These are phyloP conservation scores for Bombyx mori DNA, from an alignment of 1,140 invertebrate genomes.

Conservation along the genomic window ASM3026992v2 NC_085122.1:13175501-13176000, in stretches of 20 bases:
- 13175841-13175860: slow-evolving; percentile 19
- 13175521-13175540: slow-evolving; percentile 67
- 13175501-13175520: slow-evolving; percentile 70
- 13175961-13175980: no score
- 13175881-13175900: slow-evolving; percentile 3
- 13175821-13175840: slow-evolving; percentile 22
- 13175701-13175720: slow-evolving; percentile 71
- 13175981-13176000: no score
- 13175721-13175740: slow-evolving; percentile 67
- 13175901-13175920: slow-evolving; percentile 26
- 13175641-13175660: slow-evolving; percentile 37
- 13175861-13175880: slow-evolving; percentile 42
- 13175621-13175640: slow-evolving; percentile 53
- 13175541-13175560: slow-evolving; percentile 15
- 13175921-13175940: slow-evolving; percentile 21
- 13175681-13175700: slow-evolving; percentile 72
- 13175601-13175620: slow-evolving; percentile 69
- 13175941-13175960: slow-evolving; percentile 3
- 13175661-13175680: slow-evolving; percentile 56
- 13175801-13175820: slow-evolving; percentile 54
- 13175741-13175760: slow-evolving; percentile 68
- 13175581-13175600: slow-evolving; percentile 68
- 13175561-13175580: slow-evolving; percentile 34
- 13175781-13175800: slow-evolving; percentile 51
- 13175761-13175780: slow-evolving; percentile 71